Conservation (phyloP, 2,888 invertebrate genomes). For the Pammene aurita region DNA sequence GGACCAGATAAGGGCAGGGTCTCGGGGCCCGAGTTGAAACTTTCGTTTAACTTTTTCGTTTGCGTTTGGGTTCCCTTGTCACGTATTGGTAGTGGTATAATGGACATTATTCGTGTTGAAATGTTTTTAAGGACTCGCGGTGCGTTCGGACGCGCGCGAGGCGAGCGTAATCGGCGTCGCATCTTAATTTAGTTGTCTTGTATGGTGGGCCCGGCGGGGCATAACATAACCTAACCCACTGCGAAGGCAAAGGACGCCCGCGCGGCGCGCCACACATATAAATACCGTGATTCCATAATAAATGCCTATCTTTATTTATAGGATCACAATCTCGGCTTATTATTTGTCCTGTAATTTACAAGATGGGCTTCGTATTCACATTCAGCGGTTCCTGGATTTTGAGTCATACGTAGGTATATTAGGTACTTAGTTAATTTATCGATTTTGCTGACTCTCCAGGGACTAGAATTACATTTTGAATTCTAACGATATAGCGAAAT, state of each 20-base stretch:
- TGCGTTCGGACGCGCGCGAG: constrained; percentile 58
- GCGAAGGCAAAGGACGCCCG: constrained; percentile 60
- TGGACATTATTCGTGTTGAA: constrained; percentile 44
- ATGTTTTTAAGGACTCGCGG: constrained; percentile 55
- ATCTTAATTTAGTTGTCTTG: constrained; percentile 83
- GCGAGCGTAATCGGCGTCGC: constrained; percentile 75
- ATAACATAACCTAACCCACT: constrained; percentile 68
- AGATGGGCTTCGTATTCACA: constrained; percentile 16
- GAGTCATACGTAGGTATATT: background rate
- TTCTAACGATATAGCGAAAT: no score
- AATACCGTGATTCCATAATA: constrained; percentile 40
- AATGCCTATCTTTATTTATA: constrained; percentile 43
- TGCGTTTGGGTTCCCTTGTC: constrained; percentile 55
- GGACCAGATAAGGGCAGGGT: constrained; percentile 71
- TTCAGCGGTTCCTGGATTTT: constrained; percentile 14
- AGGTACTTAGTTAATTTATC: background rate
- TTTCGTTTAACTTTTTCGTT: constrained; percentile 57
- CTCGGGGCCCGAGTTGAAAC: constrained; percentile 54
- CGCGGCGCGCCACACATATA: constrained; percentile 56
- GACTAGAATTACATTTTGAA: background rate
- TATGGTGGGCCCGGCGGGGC: constrained; percentile 68
- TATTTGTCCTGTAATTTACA: constrained; percentile 35
- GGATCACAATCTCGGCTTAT: constrained; percentile 39
- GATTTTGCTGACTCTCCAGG: background rate
- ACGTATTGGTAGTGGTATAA: constrained; percentile 30